phyloP scores from a whole-genome alignment of 1,140 invertebrate genomes.

The Eueides isabella region DNA sequence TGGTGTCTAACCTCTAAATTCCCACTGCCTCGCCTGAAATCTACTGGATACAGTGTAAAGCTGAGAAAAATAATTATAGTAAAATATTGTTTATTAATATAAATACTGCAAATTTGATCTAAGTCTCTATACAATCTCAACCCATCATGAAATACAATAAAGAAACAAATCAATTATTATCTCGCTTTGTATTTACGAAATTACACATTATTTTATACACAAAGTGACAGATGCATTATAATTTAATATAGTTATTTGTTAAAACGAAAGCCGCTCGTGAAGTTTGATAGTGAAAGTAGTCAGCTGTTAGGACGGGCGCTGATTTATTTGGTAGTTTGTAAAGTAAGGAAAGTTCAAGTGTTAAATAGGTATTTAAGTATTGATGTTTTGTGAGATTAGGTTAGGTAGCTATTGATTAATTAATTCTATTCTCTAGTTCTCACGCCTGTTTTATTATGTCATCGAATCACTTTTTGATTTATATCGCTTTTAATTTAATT shows the following conservation, averaged over 20 bases:
- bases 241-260: constrained; percentile 29
- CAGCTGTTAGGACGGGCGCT: constrained; percentile 30
- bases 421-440: not conserved
- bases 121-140: not conserved
- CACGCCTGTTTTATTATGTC: not conserved
- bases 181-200: not conserved
- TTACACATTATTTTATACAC: not conserved
- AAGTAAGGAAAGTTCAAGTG: not conserved
- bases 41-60: too few relatives aligned
- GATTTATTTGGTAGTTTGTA: constrained; percentile 41
- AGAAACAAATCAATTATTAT: not conserved
- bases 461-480: not conserved
- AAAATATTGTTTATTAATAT: not conserved
- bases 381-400: not conserved
- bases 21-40: too few relatives aligned
- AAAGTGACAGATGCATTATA: constrained; percentile 28
- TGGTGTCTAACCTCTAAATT: too few relatives aligned
- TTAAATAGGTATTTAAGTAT: constrained; percentile 15
- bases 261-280: constrained; percentile 48
- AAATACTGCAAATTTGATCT: too few relatives aligned
- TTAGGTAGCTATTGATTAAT: constrained; percentile 6
- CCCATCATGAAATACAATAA: not conserved
- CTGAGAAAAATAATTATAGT: too few relatives aligned
- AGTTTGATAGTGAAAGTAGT: constrained; percentile 53
- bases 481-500: too few relatives aligned